phyloP scores from a whole-genome alignment of 2,113 vertebrate species.

The Muntiacus reevesi region DNA sequence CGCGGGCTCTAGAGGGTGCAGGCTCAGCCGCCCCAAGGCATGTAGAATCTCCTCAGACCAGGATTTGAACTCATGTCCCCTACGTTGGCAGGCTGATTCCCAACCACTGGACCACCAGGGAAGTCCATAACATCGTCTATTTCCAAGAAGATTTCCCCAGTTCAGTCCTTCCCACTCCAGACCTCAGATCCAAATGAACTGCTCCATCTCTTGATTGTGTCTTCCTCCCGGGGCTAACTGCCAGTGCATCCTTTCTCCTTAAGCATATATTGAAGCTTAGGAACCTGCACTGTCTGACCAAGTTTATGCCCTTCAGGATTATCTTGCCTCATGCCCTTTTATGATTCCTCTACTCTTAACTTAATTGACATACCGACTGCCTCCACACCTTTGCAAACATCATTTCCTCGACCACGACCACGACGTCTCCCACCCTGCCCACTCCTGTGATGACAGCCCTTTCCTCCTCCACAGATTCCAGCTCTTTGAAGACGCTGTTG shows the following conservation, averaged over 20 bases:
- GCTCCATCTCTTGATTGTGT: background rate
- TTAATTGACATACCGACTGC: background rate
- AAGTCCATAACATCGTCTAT: background rate
- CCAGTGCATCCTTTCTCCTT: background rate
- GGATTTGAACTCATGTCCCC: background rate
- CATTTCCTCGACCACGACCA: background rate
- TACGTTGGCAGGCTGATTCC: background rate
- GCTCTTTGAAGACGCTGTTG: background rate
- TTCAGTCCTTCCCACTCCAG: background rate
- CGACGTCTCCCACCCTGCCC: background rate
- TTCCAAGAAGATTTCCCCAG: background rate
- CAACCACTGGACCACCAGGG: background rate
- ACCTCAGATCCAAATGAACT: background rate
- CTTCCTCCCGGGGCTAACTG: background rate
- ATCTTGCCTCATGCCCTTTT: background rate
- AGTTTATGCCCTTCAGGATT: background rate
- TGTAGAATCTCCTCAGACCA: background rate
- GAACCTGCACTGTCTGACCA: background rate
- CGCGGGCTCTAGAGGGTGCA: rapidly evolving
- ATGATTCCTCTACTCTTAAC: background rate
- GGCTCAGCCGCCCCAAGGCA: background rate
- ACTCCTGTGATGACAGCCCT: background rate
- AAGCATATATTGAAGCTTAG: background rate
- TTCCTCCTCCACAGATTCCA: background rate
- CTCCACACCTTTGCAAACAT: background rate